These are phyloP conservation scores for Coracopsis vasa DNA, from an alignment of 2,113 vertebrate genomes.

Conservation along the genomic window DNA sequence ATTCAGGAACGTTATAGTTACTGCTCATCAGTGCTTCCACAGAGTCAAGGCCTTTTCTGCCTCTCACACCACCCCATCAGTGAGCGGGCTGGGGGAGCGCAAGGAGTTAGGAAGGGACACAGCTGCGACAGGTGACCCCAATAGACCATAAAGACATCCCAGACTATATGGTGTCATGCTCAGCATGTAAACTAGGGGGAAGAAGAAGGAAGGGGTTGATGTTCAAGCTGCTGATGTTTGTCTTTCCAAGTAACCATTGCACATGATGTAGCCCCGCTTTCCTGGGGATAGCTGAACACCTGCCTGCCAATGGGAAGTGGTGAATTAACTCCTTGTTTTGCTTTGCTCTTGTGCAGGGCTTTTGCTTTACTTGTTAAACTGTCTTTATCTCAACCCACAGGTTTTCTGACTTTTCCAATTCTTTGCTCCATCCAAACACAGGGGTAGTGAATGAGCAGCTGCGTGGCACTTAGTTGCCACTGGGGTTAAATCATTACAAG, in stretches of 20 bases:
- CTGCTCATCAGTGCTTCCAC: neutral
- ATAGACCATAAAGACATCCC: neutral
- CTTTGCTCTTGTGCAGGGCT: neutral
- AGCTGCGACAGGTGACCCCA: neutral
- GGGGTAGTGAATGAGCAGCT: neutral
- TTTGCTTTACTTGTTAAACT: neutral
- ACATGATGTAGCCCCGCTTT: neutral
- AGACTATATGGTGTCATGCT: neutral
- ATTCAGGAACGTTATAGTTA: neutral
- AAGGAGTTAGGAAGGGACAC: neutral
- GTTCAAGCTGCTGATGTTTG: neutral
- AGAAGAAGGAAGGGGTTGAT: neutral
- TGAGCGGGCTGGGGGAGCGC: neutral
- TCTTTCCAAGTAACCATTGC: neutral
- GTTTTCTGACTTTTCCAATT: neutral
- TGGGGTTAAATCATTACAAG: neutral
- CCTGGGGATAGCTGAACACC: neutral
- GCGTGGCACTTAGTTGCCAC: neutral
- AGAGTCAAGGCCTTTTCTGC: neutral
- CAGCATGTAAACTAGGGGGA: neutral
- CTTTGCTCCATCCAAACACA: neutral
- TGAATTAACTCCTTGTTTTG: neutral
- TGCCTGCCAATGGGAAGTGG: neutral
- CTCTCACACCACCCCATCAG: neutral
- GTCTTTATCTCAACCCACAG: neutral